Conservation (phyloP, 2,113 vertebrate species). For the Thalassoma bifasciatum region DNA sequence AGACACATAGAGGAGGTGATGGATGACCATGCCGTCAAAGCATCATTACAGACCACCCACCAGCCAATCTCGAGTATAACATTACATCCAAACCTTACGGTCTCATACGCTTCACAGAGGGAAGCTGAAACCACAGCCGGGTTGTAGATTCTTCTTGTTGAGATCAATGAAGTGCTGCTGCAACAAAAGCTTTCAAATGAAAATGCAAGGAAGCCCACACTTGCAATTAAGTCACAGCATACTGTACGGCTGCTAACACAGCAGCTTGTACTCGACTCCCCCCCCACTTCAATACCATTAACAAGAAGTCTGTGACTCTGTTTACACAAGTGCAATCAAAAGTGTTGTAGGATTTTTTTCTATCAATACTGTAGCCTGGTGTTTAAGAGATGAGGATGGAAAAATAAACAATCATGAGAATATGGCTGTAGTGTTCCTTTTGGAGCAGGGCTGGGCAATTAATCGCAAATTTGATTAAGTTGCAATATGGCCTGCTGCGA, state of each 20-base stretch:
- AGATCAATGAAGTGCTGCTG: constrained; percentile 19
- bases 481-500: too few species aligned
- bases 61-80: not conserved
- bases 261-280: constrained; percentile 5
- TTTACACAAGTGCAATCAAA: not conserved
- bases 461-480: too few species aligned
- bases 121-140: not conserved
- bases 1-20: constrained; percentile 53
- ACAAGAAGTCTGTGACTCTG: not conserved
- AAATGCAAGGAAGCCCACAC: not conserved
- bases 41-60: constrained; percentile 62
- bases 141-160: constrained; percentile 5
- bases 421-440: too few species aligned
- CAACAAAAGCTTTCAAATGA: constrained; percentile 26
- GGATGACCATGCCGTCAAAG: constrained; percentile 45
- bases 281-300: constrained; percentile 4
- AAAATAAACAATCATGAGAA: not conserved
- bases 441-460: too few species aligned
- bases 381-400: not conserved
- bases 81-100: constrained; percentile 19
- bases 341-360: not conserved
- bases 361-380: not conserved
- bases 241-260: constrained; percentile 17
- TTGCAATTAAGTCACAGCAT: constrained; percentile 17
- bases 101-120: not conserved